Conservation (phyloP, 2,113 vertebrate species). For the Dascyllus trimaculatus region DNA sequence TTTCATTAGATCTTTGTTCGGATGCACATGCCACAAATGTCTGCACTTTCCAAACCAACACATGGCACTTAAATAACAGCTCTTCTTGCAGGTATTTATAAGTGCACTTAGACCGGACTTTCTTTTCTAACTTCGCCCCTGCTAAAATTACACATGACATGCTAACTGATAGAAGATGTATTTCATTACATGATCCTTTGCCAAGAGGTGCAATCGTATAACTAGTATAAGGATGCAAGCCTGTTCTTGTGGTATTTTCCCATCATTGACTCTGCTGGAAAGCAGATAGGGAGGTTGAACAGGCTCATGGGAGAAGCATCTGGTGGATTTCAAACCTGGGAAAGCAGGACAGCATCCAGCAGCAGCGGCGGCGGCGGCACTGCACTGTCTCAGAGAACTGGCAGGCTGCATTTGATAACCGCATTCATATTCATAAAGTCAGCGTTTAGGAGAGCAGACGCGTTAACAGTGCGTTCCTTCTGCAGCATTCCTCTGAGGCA, state of each 20-base stretch:
- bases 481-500: constrained; percentile 76
- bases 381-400: constrained; percentile 29
- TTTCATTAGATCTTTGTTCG: constrained; percentile 34
- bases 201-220: not conserved
- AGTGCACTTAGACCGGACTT: constrained; percentile 4
- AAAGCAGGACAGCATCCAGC: constrained; percentile 3
- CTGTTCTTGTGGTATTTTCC: constrained; percentile 33
- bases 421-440: constrained; percentile 56
- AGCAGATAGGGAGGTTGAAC: constrained; percentile 46
- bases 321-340: constrained; percentile 50
- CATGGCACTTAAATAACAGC: not conserved
- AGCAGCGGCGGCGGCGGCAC: not conserved
- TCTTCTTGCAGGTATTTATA: constrained; percentile 4
- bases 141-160: not conserved
- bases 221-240: not conserved
- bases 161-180: not conserved
- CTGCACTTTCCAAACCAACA: constrained; percentile 12
- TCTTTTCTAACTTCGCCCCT: not conserved
- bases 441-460: constrained; percentile 51
- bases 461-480: constrained; percentile 54
- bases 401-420: constrained; percentile 50
- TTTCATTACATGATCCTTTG: not conserved
- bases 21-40: constrained; percentile 18
- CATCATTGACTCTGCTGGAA: constrained; percentile 34
- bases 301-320: constrained; percentile 44